Evolutionary conservation across 2,797 vertebrate species (phyloP).

Genomic region (Apodemus agrarius): DNA sequence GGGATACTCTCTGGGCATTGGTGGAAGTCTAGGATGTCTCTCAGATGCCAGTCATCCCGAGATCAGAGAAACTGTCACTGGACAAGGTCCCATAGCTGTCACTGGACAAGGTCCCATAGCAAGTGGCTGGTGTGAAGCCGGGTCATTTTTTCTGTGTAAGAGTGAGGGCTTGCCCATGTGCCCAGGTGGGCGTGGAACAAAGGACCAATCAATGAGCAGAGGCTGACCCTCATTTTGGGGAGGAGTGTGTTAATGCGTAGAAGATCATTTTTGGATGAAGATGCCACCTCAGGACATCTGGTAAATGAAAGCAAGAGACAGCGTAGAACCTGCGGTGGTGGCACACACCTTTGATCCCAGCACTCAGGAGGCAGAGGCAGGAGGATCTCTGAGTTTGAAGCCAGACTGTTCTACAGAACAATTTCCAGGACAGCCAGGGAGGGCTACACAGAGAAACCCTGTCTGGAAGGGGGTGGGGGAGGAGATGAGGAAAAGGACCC

Average conservation of each 20-base stretch:
- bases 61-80: background rate
- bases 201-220: background rate
- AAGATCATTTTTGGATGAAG: background rate
- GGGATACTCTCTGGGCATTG: background rate
- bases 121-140: background rate
- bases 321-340: rapidly evolving
- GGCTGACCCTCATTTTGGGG: no score
- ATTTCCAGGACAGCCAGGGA: background rate
- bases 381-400: background rate
- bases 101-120: background rate
- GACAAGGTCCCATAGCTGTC: background rate
- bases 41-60: background rate
- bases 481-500: background rate
- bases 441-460: background rate
- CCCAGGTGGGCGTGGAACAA: background rate
- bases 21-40: background rate
- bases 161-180: background rate
- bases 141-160: background rate
- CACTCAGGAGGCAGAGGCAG: background rate
- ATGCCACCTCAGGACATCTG: background rate
- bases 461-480: background rate
- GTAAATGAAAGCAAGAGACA: background rate
- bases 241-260: background rate
- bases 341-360: background rate
- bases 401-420: background rate